Percentiles rank a stretch among this genome's conserved stretches.
Evolutionary conservation across 2,888 invertebrate species (phyloP).

Genomic region (Tipula unca): DNA sequence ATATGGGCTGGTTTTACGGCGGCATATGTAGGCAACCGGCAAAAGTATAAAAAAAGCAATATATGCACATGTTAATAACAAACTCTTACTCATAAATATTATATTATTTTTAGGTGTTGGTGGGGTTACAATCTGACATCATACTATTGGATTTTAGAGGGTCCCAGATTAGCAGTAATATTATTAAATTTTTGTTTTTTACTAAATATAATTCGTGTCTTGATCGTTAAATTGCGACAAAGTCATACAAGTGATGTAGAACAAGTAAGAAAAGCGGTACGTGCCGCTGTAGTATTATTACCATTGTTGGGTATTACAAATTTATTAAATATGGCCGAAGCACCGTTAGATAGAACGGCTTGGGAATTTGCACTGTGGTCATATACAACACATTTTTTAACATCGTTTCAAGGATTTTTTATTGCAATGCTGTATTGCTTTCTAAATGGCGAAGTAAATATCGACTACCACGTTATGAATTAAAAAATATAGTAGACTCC

Average conservation of each 20-base stretch:
- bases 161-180: conserved; percentile 71
- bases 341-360: conserved; percentile 55
- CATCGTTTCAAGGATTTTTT: conserved; percentile 79
- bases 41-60: conserved; percentile 21
- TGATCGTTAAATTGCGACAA: conserved; percentile 64
- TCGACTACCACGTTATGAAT: no score
- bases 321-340: conserved; percentile 61
- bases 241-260: conserved; percentile 66
- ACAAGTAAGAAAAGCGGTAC: conserved; percentile 69
- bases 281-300: conserved; percentile 68
- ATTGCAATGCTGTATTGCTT: conserved; percentile 76
- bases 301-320: conserved; percentile 77
- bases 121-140: conserved; percentile 73
- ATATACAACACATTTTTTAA: conserved; percentile 66
- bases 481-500: no score
- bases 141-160: conserved; percentile 87
- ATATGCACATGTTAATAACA: conserved; percentile 14
- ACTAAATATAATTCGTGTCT: conserved; percentile 68
- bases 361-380: conserved; percentile 73
- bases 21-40: conserved; percentile 39
- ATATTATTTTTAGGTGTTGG: conserved; percentile 49
- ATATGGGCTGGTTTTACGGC: conserved; percentile 60
- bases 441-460: conserved; percentile 67
- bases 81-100: background rate
- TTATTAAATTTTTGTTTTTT: conserved; percentile 68